Conservation (phyloP, 2,888 invertebrate species). For the Epinotia brunnichana region DNA sequence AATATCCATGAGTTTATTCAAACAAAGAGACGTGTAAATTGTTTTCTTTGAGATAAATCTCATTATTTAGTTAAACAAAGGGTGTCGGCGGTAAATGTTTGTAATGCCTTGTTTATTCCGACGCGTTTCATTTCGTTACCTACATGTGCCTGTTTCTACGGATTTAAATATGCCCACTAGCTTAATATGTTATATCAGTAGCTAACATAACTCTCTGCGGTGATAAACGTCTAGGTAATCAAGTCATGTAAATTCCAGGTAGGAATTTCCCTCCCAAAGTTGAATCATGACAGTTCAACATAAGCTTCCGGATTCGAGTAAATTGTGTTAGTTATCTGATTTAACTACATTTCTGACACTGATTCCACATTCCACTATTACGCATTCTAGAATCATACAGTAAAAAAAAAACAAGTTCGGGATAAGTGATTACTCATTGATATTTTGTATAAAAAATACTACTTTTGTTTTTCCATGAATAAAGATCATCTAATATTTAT, state of each 20-base stretch:
- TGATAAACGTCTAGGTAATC: constrained; percentile 27
- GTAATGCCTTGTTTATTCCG: constrained; percentile 45
- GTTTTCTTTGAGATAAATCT: constrained; percentile 48
- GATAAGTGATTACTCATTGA: neutral
- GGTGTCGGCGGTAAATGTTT: constrained; percentile 44
- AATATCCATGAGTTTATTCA: constrained; percentile 50
- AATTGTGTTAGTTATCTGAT: constrained; percentile 23
- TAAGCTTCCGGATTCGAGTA: constrained; percentile 20
- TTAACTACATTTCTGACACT: constrained; percentile 1
- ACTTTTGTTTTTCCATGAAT: neutral
- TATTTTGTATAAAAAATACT: neutral
- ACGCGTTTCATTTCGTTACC: constrained; percentile 46
- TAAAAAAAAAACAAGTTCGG: too few relatives aligned
- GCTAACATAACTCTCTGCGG: constrained; percentile 25
- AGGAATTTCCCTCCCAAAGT: constrained; percentile 26
- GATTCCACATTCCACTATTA: neutral
- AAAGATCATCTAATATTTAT: neutral
- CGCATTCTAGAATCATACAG: neutral
- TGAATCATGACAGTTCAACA: constrained; percentile 32
- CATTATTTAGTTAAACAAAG: constrained; percentile 52
- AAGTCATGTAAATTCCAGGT: constrained; percentile 30
- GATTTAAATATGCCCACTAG: constrained; percentile 32
- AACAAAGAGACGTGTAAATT: constrained; percentile 46
- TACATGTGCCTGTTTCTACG: constrained; percentile 19
- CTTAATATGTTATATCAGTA: constrained; percentile 25